Base-by-base conservation (phyloP, 2,113 vertebrate species). In the Silurus asotus region DNA sequence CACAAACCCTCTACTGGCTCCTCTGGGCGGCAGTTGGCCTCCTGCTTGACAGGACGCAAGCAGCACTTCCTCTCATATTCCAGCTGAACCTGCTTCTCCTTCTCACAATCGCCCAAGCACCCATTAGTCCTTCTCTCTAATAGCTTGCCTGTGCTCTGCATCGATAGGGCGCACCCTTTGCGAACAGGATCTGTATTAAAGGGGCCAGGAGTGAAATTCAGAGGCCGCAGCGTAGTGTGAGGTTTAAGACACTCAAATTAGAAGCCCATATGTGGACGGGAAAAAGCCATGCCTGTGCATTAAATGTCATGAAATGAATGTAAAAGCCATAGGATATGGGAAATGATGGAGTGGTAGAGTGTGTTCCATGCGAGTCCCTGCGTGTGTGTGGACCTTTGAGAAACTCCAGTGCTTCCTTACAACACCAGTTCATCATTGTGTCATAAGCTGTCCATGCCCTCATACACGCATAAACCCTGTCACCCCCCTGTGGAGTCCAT, bases 401-500 rank as follows among this genome's bases (percentile, higher is more conserved):
- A 80, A 80, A 20, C 25, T 45, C 77, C 56, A 80, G 56, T 59
- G 56, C 77, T 45, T 80, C 45, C 56, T 61, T 80, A 3, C 77
- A 45, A 28, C 37, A 65, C 48, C 62, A 70, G 87, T 84, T 87
- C 45, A 55, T 88, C 69, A 45, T 55, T 82, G 51, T 59, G 77
- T 65, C 64, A 14, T 86, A 72, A 70, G 15, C 77, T 81, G 80
- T 62, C 75, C 67, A 69, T 84, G 76, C 84, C 83, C 86, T 84
- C 85, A 61, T 75, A 56, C 65, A 85, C 56, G 75, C 84, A 87
- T 86, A 82, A 75, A 86, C 91, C 78, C 81, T 83, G 67, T 74
- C 90, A 90, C 90, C 91, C 91, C 92, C 91, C 91, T 91, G 92
- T 92, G 90, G 92, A 93, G 88, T 89, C 92, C 93, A 94, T 93